Conservation (phyloP, 1,140 invertebrate genomes). For the Harlomillsia oculata region DNA sequence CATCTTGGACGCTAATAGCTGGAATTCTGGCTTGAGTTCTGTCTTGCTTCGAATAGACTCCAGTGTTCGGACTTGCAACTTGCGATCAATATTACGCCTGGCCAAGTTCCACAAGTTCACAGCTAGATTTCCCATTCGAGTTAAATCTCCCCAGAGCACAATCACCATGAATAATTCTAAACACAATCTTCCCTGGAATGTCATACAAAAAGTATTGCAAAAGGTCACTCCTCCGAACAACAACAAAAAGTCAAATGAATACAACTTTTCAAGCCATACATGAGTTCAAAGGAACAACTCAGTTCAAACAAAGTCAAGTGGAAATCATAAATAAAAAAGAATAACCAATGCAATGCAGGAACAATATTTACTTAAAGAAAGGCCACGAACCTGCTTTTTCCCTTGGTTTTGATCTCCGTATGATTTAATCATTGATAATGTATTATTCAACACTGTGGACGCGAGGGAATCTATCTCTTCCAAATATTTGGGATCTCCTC, state of each 20-base stretch:
- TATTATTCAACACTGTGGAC: constrained; percentile 63
- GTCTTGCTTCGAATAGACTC: constrained; percentile 21
- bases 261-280: not conserved
- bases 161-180: constrained; percentile 32
- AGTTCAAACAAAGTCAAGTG: not conserved
- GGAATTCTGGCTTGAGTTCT: not conserved
- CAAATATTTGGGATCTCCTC: constrained; percentile 75
- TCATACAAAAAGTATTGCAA: not conserved
- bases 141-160: constrained; percentile 24
- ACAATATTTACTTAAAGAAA: not conserved
- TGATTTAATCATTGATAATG: constrained; percentile 57
- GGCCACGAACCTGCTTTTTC: constrained; percentile 37
- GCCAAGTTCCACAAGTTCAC: constrained; percentile 30
- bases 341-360: not conserved
- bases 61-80: constrained; percentile 11
- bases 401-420: constrained; percentile 38
- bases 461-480: constrained; percentile 68
- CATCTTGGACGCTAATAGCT: constrained; percentile 20
- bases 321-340: not conserved
- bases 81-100: constrained; percentile 25
- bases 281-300: not conserved
- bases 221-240: too few relatives aligned
- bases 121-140: constrained; percentile 25
- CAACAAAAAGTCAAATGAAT: too few relatives aligned
- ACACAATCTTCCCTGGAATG: constrained; percentile 19